A percentile compares a stretch with the other conserved stretches of the same genome.
These are phyloP conservation scores for Stegastes partitus DNA, from an alignment of 2,113 vertebrate species.

Conservation along the genomic window DNA sequence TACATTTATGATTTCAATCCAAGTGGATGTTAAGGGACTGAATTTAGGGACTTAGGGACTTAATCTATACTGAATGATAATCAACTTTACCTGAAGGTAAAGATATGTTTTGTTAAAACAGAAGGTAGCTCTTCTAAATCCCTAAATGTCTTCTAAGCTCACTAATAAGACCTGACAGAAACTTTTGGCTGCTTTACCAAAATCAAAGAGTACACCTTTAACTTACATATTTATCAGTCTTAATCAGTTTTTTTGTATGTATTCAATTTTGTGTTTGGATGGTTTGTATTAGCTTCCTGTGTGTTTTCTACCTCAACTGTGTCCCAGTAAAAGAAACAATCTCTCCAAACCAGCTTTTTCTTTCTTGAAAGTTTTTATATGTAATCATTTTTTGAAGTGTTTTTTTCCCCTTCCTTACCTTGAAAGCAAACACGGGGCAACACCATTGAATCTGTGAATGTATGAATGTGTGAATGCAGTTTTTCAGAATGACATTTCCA, in stretches of 20 bases:
- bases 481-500: no score
- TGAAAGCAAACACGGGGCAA: no score
- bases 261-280: conserved; percentile 1
- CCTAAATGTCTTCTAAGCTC: background rate
- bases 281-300: conserved; percentile 20
- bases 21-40: background rate
- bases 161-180: background rate
- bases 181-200: background rate
- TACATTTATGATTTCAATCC: background rate
- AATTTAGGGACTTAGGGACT: background rate
- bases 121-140: no score
- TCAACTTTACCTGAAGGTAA: background rate
- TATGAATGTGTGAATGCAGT: no score
- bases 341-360: background rate
- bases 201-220: background rate
- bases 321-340: conserved; percentile 13
- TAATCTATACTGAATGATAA: background rate
- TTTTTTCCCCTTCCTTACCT: no score
- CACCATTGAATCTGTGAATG: no score
- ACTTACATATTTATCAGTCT: background rate
- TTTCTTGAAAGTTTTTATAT: no score
- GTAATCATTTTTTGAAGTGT: no score
- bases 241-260: background rate
- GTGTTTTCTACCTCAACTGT: conserved; percentile 25
- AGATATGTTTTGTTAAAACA: background rate